Evolutionary conservation across 2,797 vertebrate genomes (phyloP).

Genomic region (Podargus strigoides): DNA sequence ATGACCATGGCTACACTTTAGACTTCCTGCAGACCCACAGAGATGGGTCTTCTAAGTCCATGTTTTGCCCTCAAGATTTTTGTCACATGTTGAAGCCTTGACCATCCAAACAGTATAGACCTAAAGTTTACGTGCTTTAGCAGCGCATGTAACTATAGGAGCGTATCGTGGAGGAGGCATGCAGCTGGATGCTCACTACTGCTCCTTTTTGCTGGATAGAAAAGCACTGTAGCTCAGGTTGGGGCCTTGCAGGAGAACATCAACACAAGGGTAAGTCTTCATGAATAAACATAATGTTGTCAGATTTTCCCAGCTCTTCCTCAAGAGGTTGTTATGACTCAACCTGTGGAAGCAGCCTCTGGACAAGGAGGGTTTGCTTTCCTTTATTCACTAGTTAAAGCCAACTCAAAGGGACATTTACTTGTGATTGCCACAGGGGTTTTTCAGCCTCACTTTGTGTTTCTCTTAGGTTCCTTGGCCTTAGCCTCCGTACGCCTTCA

Average conservation of each 20-base stretch:
- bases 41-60: not conserved
- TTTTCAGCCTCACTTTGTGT: not conserved
- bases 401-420: not conserved
- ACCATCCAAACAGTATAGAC: not conserved
- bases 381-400: not conserved
- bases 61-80: not conserved
- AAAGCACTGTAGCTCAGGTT: not conserved
- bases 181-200: not conserved
- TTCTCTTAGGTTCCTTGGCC: not conserved
- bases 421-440: not conserved
- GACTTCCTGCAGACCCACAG: not conserved
- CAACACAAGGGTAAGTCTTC: not conserved
- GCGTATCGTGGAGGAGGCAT: not conserved
- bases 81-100: not conserved
- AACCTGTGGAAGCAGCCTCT: not conserved
- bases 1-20: not conserved
- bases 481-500: rapidly evolving
- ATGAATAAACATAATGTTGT: not conserved
- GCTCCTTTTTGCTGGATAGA: not conserved
- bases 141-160: not conserved
- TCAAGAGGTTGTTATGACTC: not conserved
- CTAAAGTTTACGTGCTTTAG: not conserved
- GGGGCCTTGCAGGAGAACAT: not conserved
- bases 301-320: not conserved
- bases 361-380: not conserved